A percentile compares a stretch with the other conserved stretches of the same genome.
These are phyloP conservation scores for Scaptomyza reducta DNA, from an alignment of 2,888 invertebrate species.

Conservation along the genomic window DNA sequence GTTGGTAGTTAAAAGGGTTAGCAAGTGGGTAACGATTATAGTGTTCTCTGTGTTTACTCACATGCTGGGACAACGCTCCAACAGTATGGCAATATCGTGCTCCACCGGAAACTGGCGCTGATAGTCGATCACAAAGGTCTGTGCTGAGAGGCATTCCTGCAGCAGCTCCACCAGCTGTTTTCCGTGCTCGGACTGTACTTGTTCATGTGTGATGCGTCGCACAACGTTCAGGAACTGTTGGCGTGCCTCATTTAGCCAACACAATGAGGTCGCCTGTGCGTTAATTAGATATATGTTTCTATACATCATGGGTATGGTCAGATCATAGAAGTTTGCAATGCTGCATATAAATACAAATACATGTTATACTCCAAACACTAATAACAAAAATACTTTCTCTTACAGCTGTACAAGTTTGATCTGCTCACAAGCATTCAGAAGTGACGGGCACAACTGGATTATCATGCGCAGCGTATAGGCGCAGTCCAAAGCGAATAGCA, in stretches of 20 bases:
- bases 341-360: conserved; percentile 83
- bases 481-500: conserved; percentile 89
- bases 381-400: neutral
- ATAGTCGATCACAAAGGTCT: conserved; percentile 89
- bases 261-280: conserved; percentile 73
- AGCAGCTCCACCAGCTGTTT: conserved; percentile 83
- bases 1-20: neutral
- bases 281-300: conserved; percentile 86
- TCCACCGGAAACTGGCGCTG: conserved; percentile 88
- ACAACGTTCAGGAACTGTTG: conserved; percentile 85
- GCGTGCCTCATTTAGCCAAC: conserved; percentile 81
- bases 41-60: conserved; percentile 84
- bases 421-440: conserved; percentile 86
- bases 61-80: conserved; percentile 88
- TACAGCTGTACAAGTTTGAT: conserved; percentile 87
- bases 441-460: conserved; percentile 87
- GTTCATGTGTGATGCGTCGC: conserved; percentile 82
- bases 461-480: conserved; percentile 89
- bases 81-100: conserved; percentile 88
- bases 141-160: conserved; percentile 85
- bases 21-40: neutral
- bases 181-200: conserved; percentile 78
- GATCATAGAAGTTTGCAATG: conserved; percentile 91
- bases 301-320: conserved; percentile 89
- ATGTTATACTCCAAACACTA: neutral